These are phyloP conservation scores for Ichneumon xanthorius DNA, from an alignment of 2,888 invertebrate genomes.

Conservation along the genomic window DNA sequence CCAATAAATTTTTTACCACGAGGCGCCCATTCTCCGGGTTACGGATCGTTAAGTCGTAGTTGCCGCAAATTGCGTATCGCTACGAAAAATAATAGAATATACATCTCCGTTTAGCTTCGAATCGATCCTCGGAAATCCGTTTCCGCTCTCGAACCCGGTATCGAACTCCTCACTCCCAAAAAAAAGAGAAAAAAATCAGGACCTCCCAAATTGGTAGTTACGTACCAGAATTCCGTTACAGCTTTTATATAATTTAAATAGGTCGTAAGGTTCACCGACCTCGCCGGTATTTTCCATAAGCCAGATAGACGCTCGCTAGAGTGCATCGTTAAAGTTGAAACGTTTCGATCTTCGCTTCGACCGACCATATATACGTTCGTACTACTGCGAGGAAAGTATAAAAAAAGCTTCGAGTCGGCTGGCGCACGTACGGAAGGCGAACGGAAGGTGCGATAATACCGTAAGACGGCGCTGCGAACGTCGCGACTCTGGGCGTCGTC, in stretches of 20 bases:
- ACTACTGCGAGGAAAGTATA: not conserved
- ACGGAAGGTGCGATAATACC: constrained; percentile 62
- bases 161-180: not conserved
- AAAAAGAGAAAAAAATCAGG: not conserved
- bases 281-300: not conserved
- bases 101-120: not conserved
- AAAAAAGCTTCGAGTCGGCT: not conserved
- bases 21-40: constrained; percentile 37
- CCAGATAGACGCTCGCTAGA: not conserved
- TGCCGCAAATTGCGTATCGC: constrained; percentile 43
- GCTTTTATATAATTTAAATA: not conserved
- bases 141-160: not conserved
- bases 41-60: constrained; percentile 63
- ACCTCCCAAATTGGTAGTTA: not conserved
- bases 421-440: not conserved
- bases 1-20: constrained; percentile 64
- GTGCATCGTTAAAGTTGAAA: not conserved
- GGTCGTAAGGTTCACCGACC: not conserved
- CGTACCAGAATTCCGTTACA: not conserved
- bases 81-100: not conserved
- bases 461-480: constrained; percentile 77
- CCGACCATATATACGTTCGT: not conserved
- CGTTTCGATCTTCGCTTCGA: constrained; percentile 26
- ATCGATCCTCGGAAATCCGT: constrained; percentile 50
- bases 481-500: constrained; percentile 77